Evolutionary conservation across 2,797 vertebrate species (phyloP).

Genomic region (Anguilla obscura): DNA sequence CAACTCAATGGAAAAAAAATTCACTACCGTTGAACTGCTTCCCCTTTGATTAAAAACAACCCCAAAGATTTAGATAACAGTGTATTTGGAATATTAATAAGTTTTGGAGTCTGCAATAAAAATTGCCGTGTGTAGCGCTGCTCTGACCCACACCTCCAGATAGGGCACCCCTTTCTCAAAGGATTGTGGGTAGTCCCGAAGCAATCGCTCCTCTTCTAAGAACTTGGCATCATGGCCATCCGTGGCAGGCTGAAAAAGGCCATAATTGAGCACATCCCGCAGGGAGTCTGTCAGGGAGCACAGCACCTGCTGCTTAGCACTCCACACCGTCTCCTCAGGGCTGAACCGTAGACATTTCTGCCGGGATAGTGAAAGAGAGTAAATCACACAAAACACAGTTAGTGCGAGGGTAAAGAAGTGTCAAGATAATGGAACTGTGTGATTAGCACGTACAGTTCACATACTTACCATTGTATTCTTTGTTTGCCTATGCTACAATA

Average conservation of each 20-base stretch:
- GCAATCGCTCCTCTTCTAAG: conserved; percentile 85
- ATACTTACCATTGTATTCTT: not conserved
- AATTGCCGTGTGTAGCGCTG: not conserved
- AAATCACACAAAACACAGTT: conserved; percentile 28
- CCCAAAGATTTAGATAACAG: not conserved
- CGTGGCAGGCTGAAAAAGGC: conserved; percentile 91
- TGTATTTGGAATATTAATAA: not conserved
- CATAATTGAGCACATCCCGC: conserved; percentile 91
- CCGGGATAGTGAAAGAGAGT: conserved; percentile 18
- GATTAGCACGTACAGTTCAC: not conserved
- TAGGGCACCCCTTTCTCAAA: conserved; percentile 93
- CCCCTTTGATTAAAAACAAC: not conserved
- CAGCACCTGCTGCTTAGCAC: conserved; percentile 90
- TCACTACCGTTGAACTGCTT: not conserved
- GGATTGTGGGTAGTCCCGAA: conserved; percentile 85
- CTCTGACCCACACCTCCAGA: conserved; percentile 77
- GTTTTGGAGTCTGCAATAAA: not conserved
- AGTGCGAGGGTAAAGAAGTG: conserved; percentile 25
- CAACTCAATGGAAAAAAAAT: not conserved
- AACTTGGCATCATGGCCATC: conserved; percentile 90
- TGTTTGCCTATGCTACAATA: not conserved
- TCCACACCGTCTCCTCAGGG: conserved; percentile 86
- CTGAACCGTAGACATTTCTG: conserved; percentile 94
- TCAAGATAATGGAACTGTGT: not conserved
- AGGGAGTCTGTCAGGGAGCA: conserved; percentile 86